Evolutionary conservation across 64 coral and sea anemone genomes (phyloP).

Genomic region (Actinia equina): DNA sequence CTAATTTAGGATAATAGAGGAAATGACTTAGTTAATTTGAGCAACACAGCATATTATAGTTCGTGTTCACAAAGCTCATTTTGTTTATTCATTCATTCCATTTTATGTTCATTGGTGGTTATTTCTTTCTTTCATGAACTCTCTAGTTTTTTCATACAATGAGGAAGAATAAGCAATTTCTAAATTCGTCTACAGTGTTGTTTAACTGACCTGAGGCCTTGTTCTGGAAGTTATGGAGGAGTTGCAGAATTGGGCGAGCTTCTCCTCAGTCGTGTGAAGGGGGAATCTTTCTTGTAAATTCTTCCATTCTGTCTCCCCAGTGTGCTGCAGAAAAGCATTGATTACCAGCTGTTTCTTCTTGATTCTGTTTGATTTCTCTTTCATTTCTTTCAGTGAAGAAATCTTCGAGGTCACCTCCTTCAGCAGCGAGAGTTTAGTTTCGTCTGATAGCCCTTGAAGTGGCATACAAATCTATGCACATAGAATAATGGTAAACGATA

Average conservation of each 20-base stretch:
- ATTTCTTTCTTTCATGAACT: too few relatives aligned
- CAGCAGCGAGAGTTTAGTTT: slow-evolving; percentile 2
- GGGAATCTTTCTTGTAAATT: background rate
- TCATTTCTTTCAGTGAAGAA: background rate
- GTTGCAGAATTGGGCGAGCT: background rate
- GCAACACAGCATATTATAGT: too few relatives aligned
- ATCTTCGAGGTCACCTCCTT: background rate
- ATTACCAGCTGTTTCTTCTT: slow-evolving; percentile 20
- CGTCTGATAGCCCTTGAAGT: background rate
- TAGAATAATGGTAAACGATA: background rate
- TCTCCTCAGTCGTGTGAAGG: background rate
- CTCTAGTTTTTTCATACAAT: background rate
- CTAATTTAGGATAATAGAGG: background rate
- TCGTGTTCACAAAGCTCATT: too few relatives aligned
- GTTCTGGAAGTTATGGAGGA: background rate
- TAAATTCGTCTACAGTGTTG: background rate
- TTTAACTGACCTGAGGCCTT: background rate
- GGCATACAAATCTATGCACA: slow-evolving; percentile 6
- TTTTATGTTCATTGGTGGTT: background rate
- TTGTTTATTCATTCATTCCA: background rate
- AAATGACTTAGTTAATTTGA: background rate
- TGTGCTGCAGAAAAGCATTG: background rate
- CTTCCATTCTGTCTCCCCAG: background rate
- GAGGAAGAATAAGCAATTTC: background rate
- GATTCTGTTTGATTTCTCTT: background rate